Evolutionary conservation across 2,888 invertebrate species (phyloP), one percentile per base, ranked within the genome.

Genomic region (Himalopsyche kuldschensis): DNA sequence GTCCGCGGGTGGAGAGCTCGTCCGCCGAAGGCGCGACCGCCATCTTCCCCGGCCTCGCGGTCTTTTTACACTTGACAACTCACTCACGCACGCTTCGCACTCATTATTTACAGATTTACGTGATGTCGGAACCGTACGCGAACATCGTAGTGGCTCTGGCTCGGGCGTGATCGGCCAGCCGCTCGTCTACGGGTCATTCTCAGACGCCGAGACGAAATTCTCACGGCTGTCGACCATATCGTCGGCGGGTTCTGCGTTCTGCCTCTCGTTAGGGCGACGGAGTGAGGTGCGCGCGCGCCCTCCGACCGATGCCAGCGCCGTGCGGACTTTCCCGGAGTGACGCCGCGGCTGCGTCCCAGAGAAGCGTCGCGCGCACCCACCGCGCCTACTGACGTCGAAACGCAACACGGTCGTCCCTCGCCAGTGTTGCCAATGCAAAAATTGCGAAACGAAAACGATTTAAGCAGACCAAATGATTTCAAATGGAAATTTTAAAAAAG

Each of bases 1-100:
- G 99, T 90, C 97, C 97, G 93, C 96, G 92, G 90, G 89, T 89
- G 91, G 93, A 92, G 92, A 92, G 91, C 91, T 93, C 93, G 90
- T 90, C 89, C 92, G 93, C 93, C 92, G 93, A 91, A 91, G 92
- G 91, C 91, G 91, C 91, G 91, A 91, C 91, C 91, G 91, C 91
- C 91, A 91, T 91, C 87, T 89, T 89, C 89, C 89, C 89, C 88
- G 88, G 89, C 88, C 87, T 87, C 87, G 86, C 88, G 30, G 82
- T 84, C 87, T 75, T 85, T 88, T 89, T 89, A 89, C 88, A 88
- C 89, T 82, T 31, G 69, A 84, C 84, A 80, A 82, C 80, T 80
- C 84, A 82, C 84, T 82, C 84, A 82, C 84, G 84, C 84, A 76
- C 84, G 82, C 82, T 79, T 82, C 84, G 69, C 82, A 80, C 88